These are phyloP conservation scores for Tamias sibiricus DNA, from an alignment of 2,113 vertebrate genomes.

Conservation along the genomic window DNA sequence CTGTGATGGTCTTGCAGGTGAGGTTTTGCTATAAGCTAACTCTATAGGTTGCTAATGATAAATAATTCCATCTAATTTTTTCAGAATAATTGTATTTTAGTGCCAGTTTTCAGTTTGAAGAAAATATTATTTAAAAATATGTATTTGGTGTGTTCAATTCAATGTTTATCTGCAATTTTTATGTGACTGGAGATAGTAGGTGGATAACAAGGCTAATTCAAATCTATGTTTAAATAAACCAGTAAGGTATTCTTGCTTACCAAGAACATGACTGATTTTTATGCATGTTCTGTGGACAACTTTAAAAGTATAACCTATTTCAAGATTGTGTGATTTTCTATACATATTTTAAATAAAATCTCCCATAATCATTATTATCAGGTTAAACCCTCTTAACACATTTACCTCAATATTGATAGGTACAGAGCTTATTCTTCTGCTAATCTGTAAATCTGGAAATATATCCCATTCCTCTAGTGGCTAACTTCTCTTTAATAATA, in stretches of 20 bases:
- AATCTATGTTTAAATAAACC: neutral
- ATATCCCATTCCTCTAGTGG: neutral
- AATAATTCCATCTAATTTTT: neutral
- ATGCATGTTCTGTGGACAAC: neutral
- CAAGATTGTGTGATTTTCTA: neutral
- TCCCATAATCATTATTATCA: neutral
- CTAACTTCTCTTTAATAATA: neutral
- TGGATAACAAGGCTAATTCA: neutral
- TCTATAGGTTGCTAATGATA: neutral
- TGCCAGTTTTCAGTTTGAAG: neutral
- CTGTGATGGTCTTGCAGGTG: neutral
- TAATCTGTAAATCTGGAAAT: neutral
- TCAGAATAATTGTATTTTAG: neutral
- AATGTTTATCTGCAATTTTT: neutral
- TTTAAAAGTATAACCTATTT: neutral
- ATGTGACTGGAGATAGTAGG: neutral
- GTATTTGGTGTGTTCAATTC: neutral
- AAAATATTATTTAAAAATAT: neutral
- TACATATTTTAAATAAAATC: neutral
- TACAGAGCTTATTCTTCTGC: neutral
- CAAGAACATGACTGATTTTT: neutral
- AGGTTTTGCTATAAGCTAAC: neutral
- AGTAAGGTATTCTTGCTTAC: neutral
- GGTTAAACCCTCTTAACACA: neutral
- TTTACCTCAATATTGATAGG: neutral